Percentiles rank a stretch among this genome's conserved stretches.
These are phyloP conservation scores for Alsophila aescularia DNA, from an alignment of 2,888 invertebrate species.

Conservation along the genomic window DNA sequence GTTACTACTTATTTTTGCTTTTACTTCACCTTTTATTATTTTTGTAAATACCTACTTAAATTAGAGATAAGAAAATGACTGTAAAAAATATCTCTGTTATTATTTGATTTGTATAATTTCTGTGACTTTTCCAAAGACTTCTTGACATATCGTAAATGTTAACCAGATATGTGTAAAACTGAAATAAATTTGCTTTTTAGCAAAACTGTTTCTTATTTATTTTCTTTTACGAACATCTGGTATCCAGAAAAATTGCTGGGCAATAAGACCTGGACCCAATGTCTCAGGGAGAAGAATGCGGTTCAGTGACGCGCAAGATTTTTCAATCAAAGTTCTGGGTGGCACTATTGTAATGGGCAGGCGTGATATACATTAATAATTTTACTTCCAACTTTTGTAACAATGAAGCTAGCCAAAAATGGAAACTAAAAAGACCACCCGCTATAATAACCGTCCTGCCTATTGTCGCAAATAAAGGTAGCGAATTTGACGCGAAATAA, in stretches of 20 bases:
- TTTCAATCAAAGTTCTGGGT: too few relatives aligned
- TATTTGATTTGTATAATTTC: conserved; percentile 47
- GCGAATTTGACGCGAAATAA: conserved; percentile 54
- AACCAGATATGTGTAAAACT: conserved; percentile 73
- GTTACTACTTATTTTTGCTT: too few relatives aligned
- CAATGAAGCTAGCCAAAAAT: conserved; percentile 25
- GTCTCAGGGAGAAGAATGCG: too few relatives aligned
- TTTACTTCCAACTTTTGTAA: conserved; percentile 23
- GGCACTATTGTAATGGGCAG: too few relatives aligned
- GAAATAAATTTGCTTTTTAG: conserved; percentile 78
- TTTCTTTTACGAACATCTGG: too few relatives aligned
- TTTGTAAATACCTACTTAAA: conserved; percentile 16
- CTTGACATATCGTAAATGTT: conserved; percentile 78
- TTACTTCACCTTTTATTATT: not conserved
- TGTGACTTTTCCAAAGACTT: conserved; percentile 77
- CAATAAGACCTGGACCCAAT: too few relatives aligned
- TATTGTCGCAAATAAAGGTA: conserved; percentile 51
- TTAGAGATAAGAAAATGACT: not conserved
- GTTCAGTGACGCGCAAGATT: too few relatives aligned
- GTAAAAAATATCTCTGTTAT: conserved; percentile 7
- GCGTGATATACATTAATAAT: conserved; percentile 20
- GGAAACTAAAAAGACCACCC: conserved; percentile 33
- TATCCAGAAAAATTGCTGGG: too few relatives aligned
- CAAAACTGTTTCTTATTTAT: conserved; percentile 44
- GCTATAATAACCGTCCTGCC: conserved; percentile 56